Conservation (phyloP, 2,113 vertebrate species). For the Pseudonaja textilis region DNA sequence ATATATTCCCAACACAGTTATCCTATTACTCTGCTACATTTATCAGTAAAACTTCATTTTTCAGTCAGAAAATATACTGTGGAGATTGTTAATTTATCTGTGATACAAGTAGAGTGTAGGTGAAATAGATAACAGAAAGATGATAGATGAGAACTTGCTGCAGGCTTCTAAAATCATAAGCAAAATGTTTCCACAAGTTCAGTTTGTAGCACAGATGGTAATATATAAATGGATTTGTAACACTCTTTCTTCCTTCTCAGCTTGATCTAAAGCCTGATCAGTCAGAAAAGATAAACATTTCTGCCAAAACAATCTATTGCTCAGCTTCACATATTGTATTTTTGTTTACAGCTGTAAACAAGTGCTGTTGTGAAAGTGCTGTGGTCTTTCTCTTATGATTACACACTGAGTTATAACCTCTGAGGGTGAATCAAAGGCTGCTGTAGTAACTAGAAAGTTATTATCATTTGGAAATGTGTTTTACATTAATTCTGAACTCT, state of each 20-base stretch:
- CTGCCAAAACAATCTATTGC: not conserved
- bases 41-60: not conserved
- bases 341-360: not conserved
- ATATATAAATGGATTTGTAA: not conserved
- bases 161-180: not conserved
- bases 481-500: not conserved
- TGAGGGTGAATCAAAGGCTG: not conserved
- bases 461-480: not conserved
- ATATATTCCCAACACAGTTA: not conserved
- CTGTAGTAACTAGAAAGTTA: not conserved
- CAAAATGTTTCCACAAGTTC: not conserved
- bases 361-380: not conserved
- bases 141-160: not conserved
- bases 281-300: not conserved
- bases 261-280: not conserved
- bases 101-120: not conserved
- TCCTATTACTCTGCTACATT: not conserved
- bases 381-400: not conserved
- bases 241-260: not conserved
- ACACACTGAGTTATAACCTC: not conserved
- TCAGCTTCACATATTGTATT: not conserved
- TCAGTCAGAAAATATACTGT: not conserved
- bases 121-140: not conserved
- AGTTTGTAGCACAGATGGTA: not conserved
- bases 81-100: slow-evolving; percentile 7